Conservation (phyloP, 2,797 vertebrate genomes). For the Takifugu ocellatus region DNA sequence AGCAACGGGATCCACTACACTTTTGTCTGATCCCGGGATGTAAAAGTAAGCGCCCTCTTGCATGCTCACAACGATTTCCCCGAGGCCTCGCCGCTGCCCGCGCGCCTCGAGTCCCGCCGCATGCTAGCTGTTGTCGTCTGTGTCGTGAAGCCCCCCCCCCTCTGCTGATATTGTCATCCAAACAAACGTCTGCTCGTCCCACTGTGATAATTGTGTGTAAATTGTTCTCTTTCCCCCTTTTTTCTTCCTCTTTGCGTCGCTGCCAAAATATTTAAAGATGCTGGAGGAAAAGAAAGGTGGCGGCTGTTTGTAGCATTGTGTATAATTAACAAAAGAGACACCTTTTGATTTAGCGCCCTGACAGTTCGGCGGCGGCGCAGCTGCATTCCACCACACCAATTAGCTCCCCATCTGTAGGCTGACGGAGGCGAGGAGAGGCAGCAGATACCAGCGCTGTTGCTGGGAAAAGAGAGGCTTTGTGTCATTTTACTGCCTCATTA, state of each 20-base stretch:
- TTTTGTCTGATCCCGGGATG: conserved; percentile 87
- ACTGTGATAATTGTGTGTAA: conserved; percentile 77
- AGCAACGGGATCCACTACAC: conserved; percentile 99
- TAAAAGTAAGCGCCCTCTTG: conserved; percentile 88
- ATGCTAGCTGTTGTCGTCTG: conserved; percentile 46
- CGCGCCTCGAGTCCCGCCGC: conserved; percentile 36
- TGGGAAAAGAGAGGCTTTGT: conserved; percentile 25
- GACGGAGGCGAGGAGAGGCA: conserved; percentile 15
- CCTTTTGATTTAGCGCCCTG: conserved; percentile 71
- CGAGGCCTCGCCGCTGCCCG: conserved; percentile 5
- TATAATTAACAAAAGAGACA: conserved; percentile 78
- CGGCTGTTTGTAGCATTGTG: conserved; percentile 71
- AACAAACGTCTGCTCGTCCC: conserved; percentile 66
- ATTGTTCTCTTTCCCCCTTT: conserved; percentile 48
- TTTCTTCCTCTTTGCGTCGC: conserved; percentile 53
- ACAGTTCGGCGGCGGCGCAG: conserved; percentile 62
- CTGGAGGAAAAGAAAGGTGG: conserved; percentile 52
- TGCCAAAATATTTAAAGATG: conserved; percentile 71
- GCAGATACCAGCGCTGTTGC: conserved; percentile 32
- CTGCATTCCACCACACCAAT: conserved; percentile 69
- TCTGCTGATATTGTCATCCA: conserved; percentile 61
- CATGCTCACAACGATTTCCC: conserved; percentile 56
- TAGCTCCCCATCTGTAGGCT: conserved; percentile 74
- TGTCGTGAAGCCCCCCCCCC: conserved; percentile 5
- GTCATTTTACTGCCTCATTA: conserved; percentile 23